phyloP scores from a whole-genome alignment of 2,113 vertebrate genomes.

The Chauna torquata region DNA sequence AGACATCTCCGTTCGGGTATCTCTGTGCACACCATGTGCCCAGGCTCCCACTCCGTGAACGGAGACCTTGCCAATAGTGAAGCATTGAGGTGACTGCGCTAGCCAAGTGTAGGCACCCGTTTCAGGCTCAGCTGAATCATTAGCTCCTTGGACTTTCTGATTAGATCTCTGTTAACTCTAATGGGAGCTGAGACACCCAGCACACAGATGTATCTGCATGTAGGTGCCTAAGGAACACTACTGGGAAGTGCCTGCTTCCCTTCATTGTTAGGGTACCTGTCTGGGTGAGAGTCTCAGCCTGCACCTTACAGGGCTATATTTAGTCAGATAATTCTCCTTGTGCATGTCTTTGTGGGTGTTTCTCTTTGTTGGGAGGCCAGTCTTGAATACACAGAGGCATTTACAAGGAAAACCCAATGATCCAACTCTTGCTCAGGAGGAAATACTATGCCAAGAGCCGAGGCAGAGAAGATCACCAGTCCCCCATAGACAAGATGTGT shows the following conservation, averaged over 20 bases:
- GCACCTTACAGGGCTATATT: neutral
- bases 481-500: neutral
- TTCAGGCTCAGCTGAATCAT: neutral
- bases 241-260: neutral
- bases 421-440: neutral
- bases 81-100: neutral
- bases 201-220: neutral
- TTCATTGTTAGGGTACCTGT: neutral
- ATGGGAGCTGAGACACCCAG: neutral
- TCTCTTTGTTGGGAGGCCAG: neutral
- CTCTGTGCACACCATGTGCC: neutral
- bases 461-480: too few relatives aligned
- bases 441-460: neutral
- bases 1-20: neutral
- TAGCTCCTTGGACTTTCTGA: neutral
- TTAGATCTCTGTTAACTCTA: neutral
- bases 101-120: neutral
- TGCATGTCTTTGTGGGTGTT: neutral
- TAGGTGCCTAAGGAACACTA: neutral
- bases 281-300: neutral
- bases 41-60: neutral
- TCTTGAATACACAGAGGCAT: neutral
- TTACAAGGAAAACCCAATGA: neutral
- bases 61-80: neutral
- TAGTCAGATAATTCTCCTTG: neutral